Evolutionary conservation across 1,140 invertebrate species (phyloP).

Genomic region (Papilio helenus): DNA sequence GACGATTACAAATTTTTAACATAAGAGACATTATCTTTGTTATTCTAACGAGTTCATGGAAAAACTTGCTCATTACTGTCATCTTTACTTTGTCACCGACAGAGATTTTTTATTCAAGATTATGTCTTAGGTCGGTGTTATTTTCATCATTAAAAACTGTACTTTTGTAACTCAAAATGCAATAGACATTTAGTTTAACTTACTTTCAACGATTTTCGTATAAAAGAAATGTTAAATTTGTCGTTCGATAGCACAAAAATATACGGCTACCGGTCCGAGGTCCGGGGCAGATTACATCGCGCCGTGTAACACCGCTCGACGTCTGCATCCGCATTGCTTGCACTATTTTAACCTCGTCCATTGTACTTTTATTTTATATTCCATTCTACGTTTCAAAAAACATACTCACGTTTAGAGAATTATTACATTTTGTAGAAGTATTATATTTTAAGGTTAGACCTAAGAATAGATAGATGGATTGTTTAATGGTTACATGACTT

Average conservation of each 20-base stretch:
- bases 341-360: conserved; percentile 21
- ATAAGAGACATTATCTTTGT: not conserved
- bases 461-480: not conserved
- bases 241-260: conserved; percentile 24
- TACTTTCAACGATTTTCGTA: not conserved
- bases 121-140: not conserved
- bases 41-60: not conserved
- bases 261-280: conserved; percentile 12
- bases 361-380: conserved; percentile 10
- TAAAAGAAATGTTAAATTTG: conserved; percentile 18
- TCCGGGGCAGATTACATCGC: conserved; percentile 19
- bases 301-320: not conserved
- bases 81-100: not conserved
- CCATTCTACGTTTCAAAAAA: not conserved
- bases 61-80: conserved; percentile 11
- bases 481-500: no score
- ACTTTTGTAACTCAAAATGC: not conserved
- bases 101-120: not conserved
- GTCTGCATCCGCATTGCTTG: conserved; percentile 10
- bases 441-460: not conserved
- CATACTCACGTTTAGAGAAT: not conserved
- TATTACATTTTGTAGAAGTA: not conserved
- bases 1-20: not conserved
- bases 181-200: not conserved
- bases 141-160: not conserved